Base-by-base conservation (phyloP, 1,140 invertebrate genomes). In the Charaxes varanes region DNA sequence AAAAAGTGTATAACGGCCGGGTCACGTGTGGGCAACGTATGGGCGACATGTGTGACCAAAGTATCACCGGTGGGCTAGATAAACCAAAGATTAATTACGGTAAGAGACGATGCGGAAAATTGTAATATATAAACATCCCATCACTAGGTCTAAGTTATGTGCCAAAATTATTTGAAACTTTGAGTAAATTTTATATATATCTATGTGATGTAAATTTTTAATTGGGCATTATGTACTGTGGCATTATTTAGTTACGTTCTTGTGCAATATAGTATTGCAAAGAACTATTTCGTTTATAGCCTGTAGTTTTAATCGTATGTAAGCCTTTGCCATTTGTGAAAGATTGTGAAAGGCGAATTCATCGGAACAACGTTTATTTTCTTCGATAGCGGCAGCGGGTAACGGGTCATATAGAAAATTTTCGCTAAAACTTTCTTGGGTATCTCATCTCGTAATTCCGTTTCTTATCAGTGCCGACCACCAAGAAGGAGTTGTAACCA, bases 11-110 rank as follows among this genome's bases (percentile, higher is more conserved):
- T n/a, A n/a, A n/a, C n/a, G n/a, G n/a, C n/a, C n/a, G n/a, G n/a
- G n/a, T n/a, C n/a, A n/a, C n/a, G n/a, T n/a, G n/a, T n/a, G n/a
- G n/a, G n/a, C n/a, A n/a, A n/a, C n/a, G n/a, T 4, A 31, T n/a
- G 3, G 28, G 28, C 7, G 15, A n/a, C 11, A 2, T 60, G 69
- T 63, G 71, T 56, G 51, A 67, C 47, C 41, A 62, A 64, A 65
- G 47, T 46, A 53, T 55, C 50, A 67, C 58, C 56, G 78, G 73
- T 79, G 73, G 77, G 78, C 78, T 82, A 82, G 78, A 70, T 56
- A 72, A 80, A 82, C 78, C 78, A 82, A 80, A 82, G 71, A 80
- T 71, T 71, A 77, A 57, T 72, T 78, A 78, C 19, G 48, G 51
- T 49, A 44, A 27, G 17, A 35, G 23, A 41, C 34, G 70, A 72